Base-by-base conservation (phyloP, 2,113 vertebrate species). In the Myanophis thanlyinensis region DNA sequence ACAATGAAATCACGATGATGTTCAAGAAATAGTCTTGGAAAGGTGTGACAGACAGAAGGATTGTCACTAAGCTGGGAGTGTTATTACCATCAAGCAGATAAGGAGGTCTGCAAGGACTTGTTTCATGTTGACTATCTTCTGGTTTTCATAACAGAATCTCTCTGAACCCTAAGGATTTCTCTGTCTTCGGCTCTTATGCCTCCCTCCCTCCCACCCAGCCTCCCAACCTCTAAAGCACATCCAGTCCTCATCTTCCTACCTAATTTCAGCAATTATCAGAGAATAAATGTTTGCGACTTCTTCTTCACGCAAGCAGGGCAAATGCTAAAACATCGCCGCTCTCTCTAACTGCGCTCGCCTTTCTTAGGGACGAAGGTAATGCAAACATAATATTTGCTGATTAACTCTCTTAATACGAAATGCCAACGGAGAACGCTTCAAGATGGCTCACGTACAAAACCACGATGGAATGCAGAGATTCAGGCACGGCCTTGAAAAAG, bases 301-400 rank as follows among this genome's bases (percentile, higher is more conserved):
- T 23, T 35, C 80, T 51, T 46, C 48, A 23, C 20, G n/a, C 86
- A 91, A 40, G 47, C 53, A 49, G 48, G 54, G 48, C 48, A 48
- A 35, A 91, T 91, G 52, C 86, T 18, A 73, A 52, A 89, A 54
- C 47, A 44, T 85, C 67, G 12, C 47, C 44, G 62, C 35, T 27
- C 85, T 48, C 5, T n/a, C 18, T 73, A 49, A 92, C 22, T 35
- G 23, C 44, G 12, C 51, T 53, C n/a, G 47, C 67, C 40, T 13
- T 52, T 89, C 54, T 59, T 54, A n/a, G 67, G 53, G 53, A 67
- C 22, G 52, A 91, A 88, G 18, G 35, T 30, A 52, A 73, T 80
- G 47, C 59, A 89, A 88, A 89, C 88, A 89, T 87, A 87, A 67
- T 92, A 92, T 89, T 92, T 92, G 59, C 49, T 53, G 46, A 92